Evolutionary conservation across 2,888 invertebrate species (phyloP), one percentile per base, ranked within the genome.

Genomic region (Cheilosia urbana): DNA sequence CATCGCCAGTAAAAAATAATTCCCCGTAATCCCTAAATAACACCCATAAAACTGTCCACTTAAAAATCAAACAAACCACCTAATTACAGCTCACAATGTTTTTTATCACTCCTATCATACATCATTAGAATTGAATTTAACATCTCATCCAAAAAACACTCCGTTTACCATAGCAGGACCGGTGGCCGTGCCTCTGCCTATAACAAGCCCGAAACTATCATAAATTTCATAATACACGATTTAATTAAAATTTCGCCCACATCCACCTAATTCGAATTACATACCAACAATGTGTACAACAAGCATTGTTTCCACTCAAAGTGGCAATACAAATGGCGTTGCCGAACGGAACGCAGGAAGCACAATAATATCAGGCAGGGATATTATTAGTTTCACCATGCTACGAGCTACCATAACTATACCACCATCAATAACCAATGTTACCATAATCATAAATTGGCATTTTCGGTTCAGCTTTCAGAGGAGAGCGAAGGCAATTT

Each of bases 381-480:
- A 58, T 53, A 58, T 69, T 84, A 84, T 80, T 71, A 71, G 84
- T 76, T 84, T 80, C 75, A 66, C 65, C 55, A 45, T 68, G 66
- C 37, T 37, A 11, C 37, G 9, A 27, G 7, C 1, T 27, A 27
- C n/a, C 21, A 21, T n/a, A 9, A 3, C 1, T 2, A 2, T 11
- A 19, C 65, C 73, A 40, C 84, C 80, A 84, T 80, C 80, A 84
- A 84, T 84, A 80, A 75, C 80, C 75, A 80, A 75, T 80, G 84
- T 75, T 75, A 66, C 84, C 84, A 84, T 76, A 80, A 79, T 80
- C 84, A 84, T 84, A 84, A 84, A 84, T 84, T 84, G 69, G 73
- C 21, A 69, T 75, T 75, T 79, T 83, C 40, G 62, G 45, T 47
- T 73, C 21, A 51, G 34, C 4, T 11, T 21, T 13, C 4, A 30